A percentile compares a stretch with the other conserved stretches of the same genome.
Evolutionary conservation across 2,113 vertebrate genomes (phyloP).

Genomic region (Ibidorhyncha struthersii): DNA sequence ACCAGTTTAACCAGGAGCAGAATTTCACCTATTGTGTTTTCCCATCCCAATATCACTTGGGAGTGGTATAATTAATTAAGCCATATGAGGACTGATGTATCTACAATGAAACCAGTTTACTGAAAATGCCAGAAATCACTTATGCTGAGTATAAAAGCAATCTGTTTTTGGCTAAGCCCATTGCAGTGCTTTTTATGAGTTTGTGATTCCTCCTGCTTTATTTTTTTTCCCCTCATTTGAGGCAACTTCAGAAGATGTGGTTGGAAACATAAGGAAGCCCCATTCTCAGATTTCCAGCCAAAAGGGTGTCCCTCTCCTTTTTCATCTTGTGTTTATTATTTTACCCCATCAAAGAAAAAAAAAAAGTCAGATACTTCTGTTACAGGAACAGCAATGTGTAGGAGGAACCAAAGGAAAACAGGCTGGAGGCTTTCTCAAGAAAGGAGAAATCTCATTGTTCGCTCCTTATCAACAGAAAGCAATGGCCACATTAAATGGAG

Average conservation of each 20-base stretch:
- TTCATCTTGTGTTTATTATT: conserved; percentile 18
- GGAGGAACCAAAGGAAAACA: not conserved
- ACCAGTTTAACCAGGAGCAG: not conserved
- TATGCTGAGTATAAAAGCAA: not conserved
- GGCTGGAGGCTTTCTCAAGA: not conserved
- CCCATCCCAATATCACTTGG: not conserved
- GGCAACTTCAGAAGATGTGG: not conserved
- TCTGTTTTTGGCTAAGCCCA: not conserved
- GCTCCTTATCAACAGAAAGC: not conserved
- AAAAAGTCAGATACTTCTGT: not conserved
- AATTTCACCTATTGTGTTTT: not conserved
- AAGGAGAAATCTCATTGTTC: not conserved
- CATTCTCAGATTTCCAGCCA: conserved; percentile 12
- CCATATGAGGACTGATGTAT: not conserved
- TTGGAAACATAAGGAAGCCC: not conserved
- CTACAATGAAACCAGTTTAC: not conserved
- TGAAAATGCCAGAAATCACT: not conserved
- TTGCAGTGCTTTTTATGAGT: not conserved
- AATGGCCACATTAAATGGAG: not conserved
- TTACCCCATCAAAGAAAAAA: not conserved
- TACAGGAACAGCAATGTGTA: not conserved
- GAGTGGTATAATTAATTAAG: not conserved
- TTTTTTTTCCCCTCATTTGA: not conserved
- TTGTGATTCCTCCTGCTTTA: not conserved
- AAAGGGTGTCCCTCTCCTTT: not conserved